Percentiles rank a stretch among this genome's conserved stretches.
phyloP scores from a whole-genome alignment of 2,797 vertebrate genomes.

The Muraenolepis orangiensis region DNA sequence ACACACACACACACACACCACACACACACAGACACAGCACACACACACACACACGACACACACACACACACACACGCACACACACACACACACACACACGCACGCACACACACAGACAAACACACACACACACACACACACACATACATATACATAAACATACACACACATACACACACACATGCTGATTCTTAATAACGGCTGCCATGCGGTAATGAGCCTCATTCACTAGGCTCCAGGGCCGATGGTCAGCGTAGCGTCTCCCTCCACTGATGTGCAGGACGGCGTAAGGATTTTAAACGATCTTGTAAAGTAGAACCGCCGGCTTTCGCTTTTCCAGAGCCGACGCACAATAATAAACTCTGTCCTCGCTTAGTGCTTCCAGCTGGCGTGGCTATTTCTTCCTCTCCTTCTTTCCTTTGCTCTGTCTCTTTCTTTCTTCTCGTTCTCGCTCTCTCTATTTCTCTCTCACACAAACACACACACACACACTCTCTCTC shows the following conservation, averaged over 20 bases:
- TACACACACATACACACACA: neutral
- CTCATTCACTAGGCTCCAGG: neutral
- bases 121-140: conserved; percentile 3
- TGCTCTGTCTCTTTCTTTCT: neutral
- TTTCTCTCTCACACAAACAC: neutral
- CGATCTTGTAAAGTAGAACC: neutral
- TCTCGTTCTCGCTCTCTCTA: neutral
- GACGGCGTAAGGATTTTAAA: neutral
- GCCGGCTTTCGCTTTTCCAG: neutral
- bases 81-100: neutral
- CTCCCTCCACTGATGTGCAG: neutral
- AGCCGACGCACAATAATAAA: neutral
- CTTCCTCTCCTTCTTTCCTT: neutral
- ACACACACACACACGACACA: neutral
- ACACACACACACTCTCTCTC: neutral
- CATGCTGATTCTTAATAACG: neutral
- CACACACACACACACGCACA: neutral
- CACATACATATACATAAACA: neutral
- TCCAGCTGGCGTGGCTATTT: conserved; percentile 42
- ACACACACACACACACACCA: too few species aligned
- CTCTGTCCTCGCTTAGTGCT: conserved; percentile 23
- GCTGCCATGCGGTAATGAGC: neutral
- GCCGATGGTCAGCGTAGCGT: neutral
- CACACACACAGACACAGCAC: too few species aligned
- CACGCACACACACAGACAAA: neutral